Percentiles rank a stretch among this genome's conserved stretches.
Conservation (phyloP, 1,140 invertebrate species). For the Solenopsis invicta region DNA sequence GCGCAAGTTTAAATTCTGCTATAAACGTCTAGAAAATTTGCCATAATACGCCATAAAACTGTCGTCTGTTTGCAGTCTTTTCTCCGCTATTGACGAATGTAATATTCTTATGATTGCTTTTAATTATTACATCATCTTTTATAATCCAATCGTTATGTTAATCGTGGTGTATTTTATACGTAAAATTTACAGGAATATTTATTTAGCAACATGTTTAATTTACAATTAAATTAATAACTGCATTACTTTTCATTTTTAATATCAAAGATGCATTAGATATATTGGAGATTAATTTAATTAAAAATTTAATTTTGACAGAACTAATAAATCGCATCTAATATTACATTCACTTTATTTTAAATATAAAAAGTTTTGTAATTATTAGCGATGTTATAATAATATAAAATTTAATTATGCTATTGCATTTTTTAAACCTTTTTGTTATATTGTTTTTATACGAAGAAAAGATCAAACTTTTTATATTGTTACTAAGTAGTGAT, state of each 20-base stretch:
- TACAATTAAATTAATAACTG: background rate
- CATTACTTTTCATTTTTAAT: too few species aligned
- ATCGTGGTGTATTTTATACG: background rate
- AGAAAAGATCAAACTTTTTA: too few species aligned
- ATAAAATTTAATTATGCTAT: too few species aligned
- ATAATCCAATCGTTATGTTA: background rate
- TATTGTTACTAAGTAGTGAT: too few species aligned
- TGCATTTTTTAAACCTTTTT: too few species aligned
- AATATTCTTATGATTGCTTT: background rate
- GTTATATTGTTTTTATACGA: too few species aligned
- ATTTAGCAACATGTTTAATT: background rate
- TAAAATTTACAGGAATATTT: background rate
- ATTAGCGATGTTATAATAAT: background rate
- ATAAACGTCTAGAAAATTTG: constrained; percentile 6
- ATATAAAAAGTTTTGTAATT: background rate
- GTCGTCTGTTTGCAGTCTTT: background rate
- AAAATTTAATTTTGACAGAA: too few species aligned
- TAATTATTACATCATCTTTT: constrained; percentile 33
- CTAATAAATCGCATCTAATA: too few species aligned
- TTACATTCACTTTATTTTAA: background rate
- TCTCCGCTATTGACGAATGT: background rate
- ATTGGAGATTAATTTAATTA: too few species aligned
- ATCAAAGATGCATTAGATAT: too few species aligned
- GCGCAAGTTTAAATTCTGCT: constrained; percentile 47
- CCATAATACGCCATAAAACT: background rate